Conservation (phyloP, 1,140 invertebrate genomes). For the Andricus grossulariae region DNA sequence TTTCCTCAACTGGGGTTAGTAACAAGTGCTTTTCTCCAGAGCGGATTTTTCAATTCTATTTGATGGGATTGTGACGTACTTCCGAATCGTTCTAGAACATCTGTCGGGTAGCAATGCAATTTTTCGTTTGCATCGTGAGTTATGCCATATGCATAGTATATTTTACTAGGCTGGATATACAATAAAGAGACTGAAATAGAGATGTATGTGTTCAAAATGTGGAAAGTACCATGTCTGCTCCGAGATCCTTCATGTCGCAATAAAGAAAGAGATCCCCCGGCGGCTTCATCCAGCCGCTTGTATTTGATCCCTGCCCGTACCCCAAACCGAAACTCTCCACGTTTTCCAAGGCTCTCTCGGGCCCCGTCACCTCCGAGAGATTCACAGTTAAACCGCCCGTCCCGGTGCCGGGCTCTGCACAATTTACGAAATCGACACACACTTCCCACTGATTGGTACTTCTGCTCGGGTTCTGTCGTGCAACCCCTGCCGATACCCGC, state of each 20-base stretch:
- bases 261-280: constrained; percentile 83
- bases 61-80: too few relatives aligned
- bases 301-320: constrained; percentile 69
- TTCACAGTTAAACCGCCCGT: constrained; percentile 68
- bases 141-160: too few relatives aligned
- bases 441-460: constrained; percentile 37
- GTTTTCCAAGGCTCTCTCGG: constrained; percentile 71
- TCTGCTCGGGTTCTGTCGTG: constrained; percentile 34
- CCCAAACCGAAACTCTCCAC: constrained; percentile 76
- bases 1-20: too few relatives aligned
- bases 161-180: too few relatives aligned
- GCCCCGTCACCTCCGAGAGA: constrained; percentile 68
- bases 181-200: too few relatives aligned
- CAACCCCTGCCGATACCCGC: constrained; percentile 40
- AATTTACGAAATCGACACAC: constrained; percentile 29
- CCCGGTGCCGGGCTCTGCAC: constrained; percentile 56
- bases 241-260: constrained; percentile 85
- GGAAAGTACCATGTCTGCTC: constrained; percentile 82
- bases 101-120: too few relatives aligned
- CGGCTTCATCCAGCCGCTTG: constrained; percentile 80
- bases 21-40: too few relatives aligned
- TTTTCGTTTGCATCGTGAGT: too few relatives aligned
- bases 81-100: too few relatives aligned
- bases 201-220: too few relatives aligned
- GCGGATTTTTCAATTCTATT: too few relatives aligned